Evolutionary conservation across 2,888 invertebrate genomes (phyloP).

Genomic region (Eristalis tenax): DNA sequence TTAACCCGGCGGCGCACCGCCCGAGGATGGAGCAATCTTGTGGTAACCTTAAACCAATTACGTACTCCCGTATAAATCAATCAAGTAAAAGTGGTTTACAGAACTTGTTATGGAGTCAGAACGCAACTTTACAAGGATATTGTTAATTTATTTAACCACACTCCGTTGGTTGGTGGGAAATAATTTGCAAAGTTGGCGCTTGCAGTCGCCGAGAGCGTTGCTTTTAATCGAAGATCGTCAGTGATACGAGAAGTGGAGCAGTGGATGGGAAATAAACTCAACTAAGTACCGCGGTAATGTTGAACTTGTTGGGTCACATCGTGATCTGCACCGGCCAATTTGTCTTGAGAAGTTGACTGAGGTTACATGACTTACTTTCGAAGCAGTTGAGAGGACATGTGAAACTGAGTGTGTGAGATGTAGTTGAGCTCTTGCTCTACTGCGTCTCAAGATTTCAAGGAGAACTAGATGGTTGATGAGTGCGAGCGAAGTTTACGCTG

Average conservation of each 20-base stretch:
- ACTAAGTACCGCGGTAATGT: background rate
- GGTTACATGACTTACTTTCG: background rate
- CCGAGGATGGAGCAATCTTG: slow-evolving; percentile 1
- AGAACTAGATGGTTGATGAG: background rate
- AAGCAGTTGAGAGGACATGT: no score
- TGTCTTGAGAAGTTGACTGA: background rate
- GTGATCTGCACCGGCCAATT: background rate
- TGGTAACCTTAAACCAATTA: background rate
- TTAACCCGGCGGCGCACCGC: background rate
- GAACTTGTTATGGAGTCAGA: slow-evolving; percentile 12
- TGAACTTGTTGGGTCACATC: background rate
- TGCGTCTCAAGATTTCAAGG: background rate
- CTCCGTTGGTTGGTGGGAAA: background rate
- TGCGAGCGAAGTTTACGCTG: no score
- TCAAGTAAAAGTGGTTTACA: slow-evolving; percentile 36
- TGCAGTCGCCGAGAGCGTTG: background rate
- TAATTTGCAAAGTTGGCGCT: background rate
- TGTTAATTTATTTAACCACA: slow-evolving; percentile 2
- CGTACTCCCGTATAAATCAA: background rate
- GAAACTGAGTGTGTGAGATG: background rate
- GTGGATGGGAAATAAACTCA: background rate
- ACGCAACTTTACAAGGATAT: background rate
- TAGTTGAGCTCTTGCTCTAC: background rate
- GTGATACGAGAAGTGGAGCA: background rate
- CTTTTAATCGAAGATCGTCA: background rate